phyloP scores from a whole-genome alignment of 2,888 invertebrate species.

The Epicampocera succincta region DNA sequence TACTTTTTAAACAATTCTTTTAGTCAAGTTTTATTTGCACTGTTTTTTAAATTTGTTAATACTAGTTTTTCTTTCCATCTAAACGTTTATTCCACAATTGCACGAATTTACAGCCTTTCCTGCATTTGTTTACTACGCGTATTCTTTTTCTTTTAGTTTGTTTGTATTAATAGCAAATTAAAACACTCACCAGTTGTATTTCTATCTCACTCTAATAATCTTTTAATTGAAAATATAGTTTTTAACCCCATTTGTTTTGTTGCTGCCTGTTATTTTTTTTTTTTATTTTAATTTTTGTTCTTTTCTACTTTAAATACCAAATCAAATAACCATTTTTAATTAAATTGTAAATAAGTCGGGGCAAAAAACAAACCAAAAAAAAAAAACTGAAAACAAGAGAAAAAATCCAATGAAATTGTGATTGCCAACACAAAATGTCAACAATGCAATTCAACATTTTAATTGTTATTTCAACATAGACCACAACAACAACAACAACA shows the following conservation, averaged over 20 bases:
- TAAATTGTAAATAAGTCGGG: slow-evolving; percentile 58
- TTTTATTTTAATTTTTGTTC: slow-evolving; percentile 20
- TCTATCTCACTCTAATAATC: slow-evolving; percentile 41
- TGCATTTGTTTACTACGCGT: too few species aligned
- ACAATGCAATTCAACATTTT: slow-evolving; percentile 67
- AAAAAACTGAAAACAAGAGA: neutral
- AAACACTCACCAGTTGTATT: neutral
- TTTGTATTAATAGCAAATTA: slow-evolving; percentile 11
- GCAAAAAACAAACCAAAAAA: slow-evolving; percentile 15
- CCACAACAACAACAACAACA: neutral
- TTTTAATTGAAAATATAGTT: slow-evolving; percentile 52
- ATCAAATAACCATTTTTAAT: slow-evolving; percentile 57
- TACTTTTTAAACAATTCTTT: too few species aligned
- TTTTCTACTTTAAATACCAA: too few species aligned
- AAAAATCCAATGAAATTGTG: slow-evolving; percentile 47
- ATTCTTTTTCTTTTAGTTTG: too few species aligned
- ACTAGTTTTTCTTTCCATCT: too few species aligned
- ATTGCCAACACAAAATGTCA: slow-evolving; percentile 66
- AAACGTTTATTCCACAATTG: too few species aligned
- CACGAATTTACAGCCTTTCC: too few species aligned
- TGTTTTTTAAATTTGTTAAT: too few species aligned
- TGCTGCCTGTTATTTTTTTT: neutral
- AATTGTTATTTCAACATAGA: slow-evolving; percentile 66
- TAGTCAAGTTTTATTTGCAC: too few species aligned
- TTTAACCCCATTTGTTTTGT: slow-evolving; percentile 35